These are phyloP conservation scores for Nettapus auritus DNA, from an alignment of 2,113 vertebrate species.

Conservation along the genomic window DNA sequence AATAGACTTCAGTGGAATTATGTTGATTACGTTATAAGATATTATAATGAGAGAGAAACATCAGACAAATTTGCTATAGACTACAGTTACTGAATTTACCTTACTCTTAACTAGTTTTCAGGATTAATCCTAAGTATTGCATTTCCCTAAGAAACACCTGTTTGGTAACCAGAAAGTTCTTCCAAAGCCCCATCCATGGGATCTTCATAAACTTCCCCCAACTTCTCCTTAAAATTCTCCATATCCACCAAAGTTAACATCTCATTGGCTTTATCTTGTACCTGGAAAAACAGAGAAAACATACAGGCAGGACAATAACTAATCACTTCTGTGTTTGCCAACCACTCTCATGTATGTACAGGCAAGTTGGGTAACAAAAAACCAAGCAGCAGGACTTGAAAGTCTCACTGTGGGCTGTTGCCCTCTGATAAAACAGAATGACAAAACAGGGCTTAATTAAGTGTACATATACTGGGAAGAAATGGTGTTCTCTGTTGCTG, in stretches of 20 bases:
- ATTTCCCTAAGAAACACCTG: conserved; percentile 61
- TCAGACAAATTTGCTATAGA: background rate
- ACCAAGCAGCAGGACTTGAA: background rate
- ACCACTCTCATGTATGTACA: background rate
- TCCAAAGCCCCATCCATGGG: conserved; percentile 25
- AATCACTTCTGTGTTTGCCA: background rate
- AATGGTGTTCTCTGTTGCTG: background rate
- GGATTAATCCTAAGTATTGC: background rate
- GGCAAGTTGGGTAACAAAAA: background rate
- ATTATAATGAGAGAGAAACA: background rate
- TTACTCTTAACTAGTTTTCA: background rate
- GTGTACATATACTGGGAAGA: background rate
- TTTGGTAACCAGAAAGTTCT: conserved; percentile 5
- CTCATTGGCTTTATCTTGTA: conserved; percentile 69
- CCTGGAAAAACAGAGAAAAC: conserved; percentile 60
- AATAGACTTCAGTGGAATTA: background rate
- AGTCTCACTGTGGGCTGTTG: background rate
- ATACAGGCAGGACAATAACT: background rate
- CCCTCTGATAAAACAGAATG: background rate
- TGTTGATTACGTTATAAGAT: background rate
- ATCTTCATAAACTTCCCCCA: conserved; percentile 16
- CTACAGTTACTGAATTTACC: background rate
- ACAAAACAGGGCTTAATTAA: background rate
- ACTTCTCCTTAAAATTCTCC: conserved; percentile 70
- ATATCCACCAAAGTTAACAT: conserved; percentile 77